These are phyloP conservation scores for Eupeodes latifasciatus DNA, from an alignment of 2,888 invertebrate genomes.

Conservation along the genomic window DNA sequence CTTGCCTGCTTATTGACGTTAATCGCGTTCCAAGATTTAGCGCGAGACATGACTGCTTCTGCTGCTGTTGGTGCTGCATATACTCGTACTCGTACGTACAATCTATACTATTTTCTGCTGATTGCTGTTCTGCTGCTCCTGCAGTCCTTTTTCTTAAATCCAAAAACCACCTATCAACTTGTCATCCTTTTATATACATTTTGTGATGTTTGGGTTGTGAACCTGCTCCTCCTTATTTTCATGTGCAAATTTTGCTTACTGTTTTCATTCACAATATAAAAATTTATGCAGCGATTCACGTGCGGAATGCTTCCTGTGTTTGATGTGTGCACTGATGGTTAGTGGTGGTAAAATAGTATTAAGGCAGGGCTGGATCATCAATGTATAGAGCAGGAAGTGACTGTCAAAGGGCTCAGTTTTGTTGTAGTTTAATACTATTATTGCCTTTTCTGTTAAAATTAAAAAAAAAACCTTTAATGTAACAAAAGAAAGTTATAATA, in stretches of 20 bases:
- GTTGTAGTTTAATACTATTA: no score
- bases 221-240: conserved; percentile 40
- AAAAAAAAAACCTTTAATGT: no score
- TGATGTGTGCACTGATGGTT: not conserved
- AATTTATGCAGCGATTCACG: not conserved
- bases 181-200: conserved; percentile 60
- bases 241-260: conserved; percentile 27
- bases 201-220: conserved; percentile 13
- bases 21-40: conserved; percentile 65
- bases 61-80: not conserved
- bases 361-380: not conserved
- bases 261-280: conserved; percentile 19
- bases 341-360: conserved; percentile 1
- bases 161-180: conserved; percentile 52
- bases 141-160: conserved; percentile 36
- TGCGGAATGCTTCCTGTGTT: conserved; percentile 58
- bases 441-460: no score
- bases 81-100: no score
- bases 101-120: no score
- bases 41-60: not conserved
- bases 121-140: conserved; percentile 1
- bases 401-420: no score
- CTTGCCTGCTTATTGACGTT: conserved; percentile 53
- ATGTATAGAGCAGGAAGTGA: not conserved
- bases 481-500: no score